Base-by-base conservation (phyloP, 1,140 invertebrate species). In the Cydia splendana region DNA sequence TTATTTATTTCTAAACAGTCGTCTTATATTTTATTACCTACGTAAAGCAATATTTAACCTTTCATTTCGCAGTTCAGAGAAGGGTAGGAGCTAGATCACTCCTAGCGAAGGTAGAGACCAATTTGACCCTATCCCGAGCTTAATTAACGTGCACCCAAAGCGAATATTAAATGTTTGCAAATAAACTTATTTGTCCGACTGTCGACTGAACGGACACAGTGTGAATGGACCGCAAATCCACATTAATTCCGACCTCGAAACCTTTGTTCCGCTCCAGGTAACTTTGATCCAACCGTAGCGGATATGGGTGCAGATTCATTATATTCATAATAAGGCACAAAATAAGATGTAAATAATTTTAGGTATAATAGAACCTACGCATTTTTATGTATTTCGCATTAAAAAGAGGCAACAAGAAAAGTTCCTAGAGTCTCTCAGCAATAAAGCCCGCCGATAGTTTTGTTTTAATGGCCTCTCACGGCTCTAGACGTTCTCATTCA, bases 121-220 rank as follows among this genome's bases (percentile, higher is more conserved):
- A 76, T 65, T 80, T 65, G 76, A 75, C 77, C 83, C 79, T 79
- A 78, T 79, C 80, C 79, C 82, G 79, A 78, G 77, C 76, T 87
- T 88, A 88, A 91, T 89, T 89, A 88, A 86, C 83, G 73, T 82
- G 34, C 74, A 48, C 84, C 86, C 83, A 82, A 84, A 85, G 84
- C 85, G 84, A 87, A 87, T 88, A 89, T 89, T 85, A 88, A 88
- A 89, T 87, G 87, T 88, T 86, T 79, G 78, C 83, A 88, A 89
- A 88, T 87, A 89, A 82, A 86, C 80, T 84, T 89, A 87, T 88
- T 91, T 87, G 85, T 82, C 83, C 80, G 79, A 83, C 76, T 84
- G 48, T 51, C 30, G 2, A 51, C 15, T n/a, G 82, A 82, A 82
- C 79, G 78, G 34, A 80, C 81, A 82, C 80, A 65, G 78, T 76